Evolutionary conservation across 2,888 invertebrate genomes (phyloP), one percentile per base, ranked within the genome.

Genomic region (Bellardia bayeri): DNA sequence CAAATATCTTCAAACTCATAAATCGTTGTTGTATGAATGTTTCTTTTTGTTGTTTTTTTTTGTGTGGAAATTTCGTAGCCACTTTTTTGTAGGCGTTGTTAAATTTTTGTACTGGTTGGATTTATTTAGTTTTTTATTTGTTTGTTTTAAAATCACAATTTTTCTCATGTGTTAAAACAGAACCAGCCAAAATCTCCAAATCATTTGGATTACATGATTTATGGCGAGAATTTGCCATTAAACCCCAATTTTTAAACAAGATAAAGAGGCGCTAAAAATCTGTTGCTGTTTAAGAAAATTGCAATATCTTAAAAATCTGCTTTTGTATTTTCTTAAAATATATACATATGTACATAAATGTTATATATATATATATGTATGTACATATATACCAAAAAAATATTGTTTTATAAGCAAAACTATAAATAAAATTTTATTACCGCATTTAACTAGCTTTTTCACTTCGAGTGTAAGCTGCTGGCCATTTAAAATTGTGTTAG

Each of bases 81-180:
- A 68, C 58, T 69, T 69, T 76, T 72, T 84, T 74, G 85, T 75
- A 81, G 80, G 85, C 85, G 85, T 85, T 81, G 64, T 11, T 80
- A 75, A 49, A 40, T 63, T 37, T 72, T 56, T 66, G 23, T 66
- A 81, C 23, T 68, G 42, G 5, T 63, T 72, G 40, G 51, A 66
- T 40, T 14, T 71, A 66, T 40, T 14, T 71, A 16, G 13, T 63
- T 56, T 75, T 49, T 84, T 72, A 72, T 84, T 68, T 82, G 58
- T 51, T 63, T 58, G 2, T 68, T 71, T 64, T 58, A 54, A 45
- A 56, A 82, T 74, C 64, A 45, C 64, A 66, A 75, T n/a, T 79
- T 81, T 85, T 75, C 63, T 49, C 75, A 69, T 81, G 63, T 63
- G 63, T 63, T 80, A 75, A 80, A 80, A 64, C 23, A 23, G 23